Evolutionary conservation across 1,140 invertebrate genomes (phyloP).

Genomic region (Hyles vespertilio): DNA sequence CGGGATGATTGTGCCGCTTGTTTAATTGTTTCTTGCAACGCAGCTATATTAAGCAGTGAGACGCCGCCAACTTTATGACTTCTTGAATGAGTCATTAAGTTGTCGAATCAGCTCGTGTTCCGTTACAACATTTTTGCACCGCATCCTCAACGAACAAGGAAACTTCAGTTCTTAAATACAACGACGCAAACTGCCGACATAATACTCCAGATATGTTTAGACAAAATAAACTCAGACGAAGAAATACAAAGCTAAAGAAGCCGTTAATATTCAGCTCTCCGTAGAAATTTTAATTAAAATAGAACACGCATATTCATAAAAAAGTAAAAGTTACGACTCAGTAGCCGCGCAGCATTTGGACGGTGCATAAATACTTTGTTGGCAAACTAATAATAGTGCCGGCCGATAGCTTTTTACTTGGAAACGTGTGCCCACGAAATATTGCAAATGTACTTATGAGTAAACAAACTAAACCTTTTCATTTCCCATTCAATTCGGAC

Average conservation of each 20-base stretch:
- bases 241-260: slow-evolving; percentile 24
- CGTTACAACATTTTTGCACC: not conserved
- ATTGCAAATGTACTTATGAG: too few relatives aligned
- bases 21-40: slow-evolving; percentile 74
- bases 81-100: slow-evolving; percentile 69
- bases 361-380: slow-evolving; percentile 9
- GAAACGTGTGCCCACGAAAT: not conserved
- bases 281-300: slow-evolving; percentile 35
- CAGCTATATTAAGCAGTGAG: slow-evolving; percentile 71
- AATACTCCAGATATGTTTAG: not conserved
- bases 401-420: slow-evolving; percentile 2
- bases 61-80: slow-evolving; percentile 67
- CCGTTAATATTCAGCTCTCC: slow-evolving; percentile 25
- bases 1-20: slow-evolving; percentile 56
- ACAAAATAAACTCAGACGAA: slow-evolving; percentile 1
- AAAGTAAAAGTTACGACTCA: slow-evolving; percentile 16
- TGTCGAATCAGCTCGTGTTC: slow-evolving; percentile 63
- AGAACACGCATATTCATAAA: slow-evolving; percentile 28
- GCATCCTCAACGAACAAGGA: not conserved
- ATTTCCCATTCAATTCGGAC: too few relatives aligned
- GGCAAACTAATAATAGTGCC: slow-evolving; percentile 2
- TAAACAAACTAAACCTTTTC: too few relatives aligned
- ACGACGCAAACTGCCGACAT: not conserved
- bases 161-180: not conserved
- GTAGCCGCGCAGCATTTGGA: slow-evolving; percentile 8